These are phyloP conservation scores for Rhinolophus ferrumequinum DNA, from an alignment of 2,113 vertebrate genomes.

Conservation along the genomic window DNA sequence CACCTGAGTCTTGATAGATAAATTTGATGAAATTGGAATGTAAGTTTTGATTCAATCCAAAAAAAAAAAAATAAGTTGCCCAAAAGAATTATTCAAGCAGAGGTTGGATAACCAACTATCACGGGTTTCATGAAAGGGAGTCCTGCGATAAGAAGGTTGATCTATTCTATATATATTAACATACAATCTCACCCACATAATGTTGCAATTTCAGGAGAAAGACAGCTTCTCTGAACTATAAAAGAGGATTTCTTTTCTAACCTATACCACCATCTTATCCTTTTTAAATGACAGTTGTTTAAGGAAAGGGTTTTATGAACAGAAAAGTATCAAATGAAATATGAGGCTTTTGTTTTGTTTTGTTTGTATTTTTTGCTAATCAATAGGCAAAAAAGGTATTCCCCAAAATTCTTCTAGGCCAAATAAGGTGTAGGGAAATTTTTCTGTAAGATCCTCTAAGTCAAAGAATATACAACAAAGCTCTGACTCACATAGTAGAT, in stretches of 20 bases:
- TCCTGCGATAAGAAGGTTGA: neutral
- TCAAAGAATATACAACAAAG: neutral
- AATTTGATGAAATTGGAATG: neutral
- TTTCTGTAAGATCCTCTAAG: neutral
- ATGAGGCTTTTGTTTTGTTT: neutral
- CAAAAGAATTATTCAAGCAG: neutral
- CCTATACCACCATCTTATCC: neutral
- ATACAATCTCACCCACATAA: neutral
- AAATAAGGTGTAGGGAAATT: neutral
- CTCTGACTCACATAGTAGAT: neutral
- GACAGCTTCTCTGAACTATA: neutral
- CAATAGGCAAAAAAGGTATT: neutral
- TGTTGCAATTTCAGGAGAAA: constrained; percentile 15
- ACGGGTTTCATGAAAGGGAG: neutral
- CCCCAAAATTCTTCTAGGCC: neutral
- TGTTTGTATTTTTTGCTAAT: neutral
- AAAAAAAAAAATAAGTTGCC: neutral
- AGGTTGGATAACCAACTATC: neutral
- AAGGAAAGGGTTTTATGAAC: constrained; percentile 35
- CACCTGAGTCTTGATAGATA: neutral
- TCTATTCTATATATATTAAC: neutral
- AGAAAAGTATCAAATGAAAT: neutral
- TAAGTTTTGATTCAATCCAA: neutral
- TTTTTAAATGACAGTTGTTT: neutral
- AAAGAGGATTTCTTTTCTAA: neutral